Conservation (phyloP, 2,888 invertebrate species). For the Vesta saturnalis region DNA sequence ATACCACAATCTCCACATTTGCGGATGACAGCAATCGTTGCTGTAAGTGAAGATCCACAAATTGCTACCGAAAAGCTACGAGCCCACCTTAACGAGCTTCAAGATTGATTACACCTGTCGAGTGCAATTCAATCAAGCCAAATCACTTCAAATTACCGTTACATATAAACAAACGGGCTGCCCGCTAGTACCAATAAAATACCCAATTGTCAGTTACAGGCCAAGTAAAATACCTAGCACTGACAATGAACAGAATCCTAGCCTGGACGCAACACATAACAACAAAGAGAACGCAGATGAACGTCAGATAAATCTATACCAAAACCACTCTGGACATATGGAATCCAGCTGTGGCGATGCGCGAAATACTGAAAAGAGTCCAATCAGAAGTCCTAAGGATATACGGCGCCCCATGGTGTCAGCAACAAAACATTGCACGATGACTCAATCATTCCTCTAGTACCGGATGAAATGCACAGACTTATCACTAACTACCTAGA, state of each 20-base stretch:
- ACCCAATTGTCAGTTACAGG: neutral
- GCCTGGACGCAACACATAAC: neutral
- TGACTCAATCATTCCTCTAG: neutral
- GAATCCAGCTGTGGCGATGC: too few relatives aligned
- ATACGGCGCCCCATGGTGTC: neutral
- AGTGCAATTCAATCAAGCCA: neutral
- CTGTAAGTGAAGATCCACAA: neutral
- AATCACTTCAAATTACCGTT: neutral
- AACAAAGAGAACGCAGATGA: neutral
- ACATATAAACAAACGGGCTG: neutral
- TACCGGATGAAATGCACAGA: neutral
- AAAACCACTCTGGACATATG: too few relatives aligned
- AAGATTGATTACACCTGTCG: neutral
- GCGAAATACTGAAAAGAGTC: neutral
- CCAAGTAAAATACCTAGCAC: conserved; percentile 2
- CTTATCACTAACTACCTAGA: conserved; percentile 1
- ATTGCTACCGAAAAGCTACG: neutral
- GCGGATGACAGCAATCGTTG: neutral
- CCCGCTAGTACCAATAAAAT: neutral
- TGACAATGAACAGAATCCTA: neutral
- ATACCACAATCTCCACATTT: neutral
- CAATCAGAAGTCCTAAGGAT: conserved; percentile 4
- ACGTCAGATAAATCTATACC: too few relatives aligned
- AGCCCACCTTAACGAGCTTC: too few relatives aligned
- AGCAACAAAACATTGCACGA: conserved; percentile 1